These are phyloP conservation scores for Sciurus niger DNA, from an alignment of 2,113 vertebrate genomes.

Conservation along the genomic window DNA sequence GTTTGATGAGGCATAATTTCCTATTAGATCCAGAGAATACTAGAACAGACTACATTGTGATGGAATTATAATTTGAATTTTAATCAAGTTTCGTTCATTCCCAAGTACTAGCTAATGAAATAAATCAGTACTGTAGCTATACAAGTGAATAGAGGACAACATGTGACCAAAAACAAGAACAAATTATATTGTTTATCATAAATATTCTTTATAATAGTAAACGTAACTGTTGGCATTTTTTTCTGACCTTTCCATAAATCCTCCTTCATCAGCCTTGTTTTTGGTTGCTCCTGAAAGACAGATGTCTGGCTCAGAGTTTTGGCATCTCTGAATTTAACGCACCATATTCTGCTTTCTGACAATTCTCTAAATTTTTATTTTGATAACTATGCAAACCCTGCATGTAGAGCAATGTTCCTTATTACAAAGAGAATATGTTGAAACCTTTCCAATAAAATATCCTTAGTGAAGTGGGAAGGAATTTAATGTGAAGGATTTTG, in stretches of 20 bases:
- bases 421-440: slow-evolving; percentile 61
- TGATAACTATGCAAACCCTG: slow-evolving; percentile 55
- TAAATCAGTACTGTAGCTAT: not conserved
- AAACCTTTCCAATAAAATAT: slow-evolving; percentile 62
- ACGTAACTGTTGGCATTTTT: slow-evolving; percentile 44
- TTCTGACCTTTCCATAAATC: slow-evolving; percentile 56
- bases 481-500: slow-evolving; percentile 22
- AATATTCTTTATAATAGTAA: slow-evolving; percentile 66
- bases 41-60: slow-evolving; percentile 17
- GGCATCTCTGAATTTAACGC: slow-evolving; percentile 53
- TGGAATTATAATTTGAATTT: slow-evolving; percentile 77
- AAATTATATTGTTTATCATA: slow-evolving; percentile 65
- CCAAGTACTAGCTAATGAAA: slow-evolving; percentile 59
- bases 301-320: not conserved
- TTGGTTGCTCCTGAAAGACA: slow-evolving; percentile 34
- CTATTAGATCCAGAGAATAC: slow-evolving; percentile 46
- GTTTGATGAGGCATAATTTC: slow-evolving; percentile 73
- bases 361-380: slow-evolving; percentile 69
- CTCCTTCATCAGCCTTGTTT: slow-evolving; percentile 22
- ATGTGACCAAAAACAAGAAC: slow-evolving; percentile 22
- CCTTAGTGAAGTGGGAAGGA: slow-evolving; percentile 23
- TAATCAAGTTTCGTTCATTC: slow-evolving; percentile 69
- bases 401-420: slow-evolving; percentile 33
- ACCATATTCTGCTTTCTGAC: not conserved
- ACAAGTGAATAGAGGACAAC: slow-evolving; percentile 34